Evolutionary conservation across 2,797 vertebrate species (phyloP), one percentile per base, ranked within the genome.

Genomic region (Labroides dimidiatus): DNA sequence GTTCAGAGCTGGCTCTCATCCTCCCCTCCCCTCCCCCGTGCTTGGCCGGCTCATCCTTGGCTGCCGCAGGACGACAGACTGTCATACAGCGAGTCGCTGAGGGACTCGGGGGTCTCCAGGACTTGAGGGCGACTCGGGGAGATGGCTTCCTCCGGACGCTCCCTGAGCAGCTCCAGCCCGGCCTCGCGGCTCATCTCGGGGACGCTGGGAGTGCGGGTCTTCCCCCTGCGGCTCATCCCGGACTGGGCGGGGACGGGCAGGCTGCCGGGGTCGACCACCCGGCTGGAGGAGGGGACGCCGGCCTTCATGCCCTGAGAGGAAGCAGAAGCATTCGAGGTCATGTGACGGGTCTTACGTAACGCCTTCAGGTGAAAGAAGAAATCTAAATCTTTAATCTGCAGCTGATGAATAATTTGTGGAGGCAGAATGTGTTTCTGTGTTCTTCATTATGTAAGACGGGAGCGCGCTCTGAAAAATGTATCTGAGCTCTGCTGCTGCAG

Each of bases 1-100:
- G 68, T 54, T 61, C 37, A 39, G 42, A 45, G 51, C 66, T 27
- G 49, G 39, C 41, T 45, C 44, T 51, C 10, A 21, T 15, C 47
- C 48, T 44, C 10, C 11, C 49, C 41, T 52, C 58, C 44, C 39
- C 12, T 3, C 17, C 42, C 23, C 16, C 0, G 2, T 30, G 49
- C 58, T 41, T 5, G 33, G 33, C 27, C 0, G 39, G 43, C 36
- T 97, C 92, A 98, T 82, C 97, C 97, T 82, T 99, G 97, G 92
- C 97, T 99, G 79, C 97, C 97, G 42, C 97, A 98, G 69, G 97
- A 98, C 0, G 97, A 98, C 60, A 98, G 94, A 16, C 96, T 97
- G 93, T 98, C 97, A n/a, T 98, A 98, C 71, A 98, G 94, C 0
- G 97, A 98, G 53, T 98, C 97, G 10, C 97, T 98, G 75, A 98